Percentiles rank a stretch among this genome's conserved stretches.
phyloP scores from a whole-genome alignment of 2,888 invertebrate species.

The Augiades crinisus region DNA sequence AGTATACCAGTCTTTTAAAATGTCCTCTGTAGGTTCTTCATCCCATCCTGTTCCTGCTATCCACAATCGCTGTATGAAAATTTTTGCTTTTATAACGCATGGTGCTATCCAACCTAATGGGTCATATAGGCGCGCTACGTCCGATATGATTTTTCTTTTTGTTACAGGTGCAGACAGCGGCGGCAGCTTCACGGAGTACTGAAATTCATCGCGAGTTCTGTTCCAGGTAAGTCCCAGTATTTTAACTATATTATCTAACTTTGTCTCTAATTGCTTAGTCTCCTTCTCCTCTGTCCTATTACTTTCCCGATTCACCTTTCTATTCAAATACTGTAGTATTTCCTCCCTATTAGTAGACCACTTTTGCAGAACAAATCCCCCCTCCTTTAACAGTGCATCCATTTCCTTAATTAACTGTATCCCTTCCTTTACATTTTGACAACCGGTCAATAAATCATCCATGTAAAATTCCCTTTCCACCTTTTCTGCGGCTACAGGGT shows the following conservation, averaged over 20 bases:
- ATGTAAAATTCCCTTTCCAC: conserved; percentile 28
- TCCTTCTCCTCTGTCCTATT: conserved; percentile 4
- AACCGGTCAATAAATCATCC: conserved; percentile 34
- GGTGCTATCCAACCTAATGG: conserved; percentile 34
- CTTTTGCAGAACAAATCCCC: conserved; percentile 39
- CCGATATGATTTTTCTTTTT: conserved; percentile 31
- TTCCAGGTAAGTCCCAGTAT: conserved; percentile 31
- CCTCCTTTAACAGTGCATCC: conserved; percentile 32
- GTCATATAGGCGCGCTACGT: conserved; percentile 31
- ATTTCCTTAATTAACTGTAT: conserved; percentile 32
- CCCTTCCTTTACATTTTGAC: conserved; percentile 28
- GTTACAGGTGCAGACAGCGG: conserved; percentile 14
- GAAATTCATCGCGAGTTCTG: conserved; percentile 4
- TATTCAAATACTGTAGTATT: conserved; percentile 14
- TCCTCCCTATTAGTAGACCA: conserved; percentile 30
- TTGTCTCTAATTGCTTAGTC: conserved; percentile 25
- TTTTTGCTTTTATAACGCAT: conserved; percentile 24
- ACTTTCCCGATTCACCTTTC: conserved; percentile 10
- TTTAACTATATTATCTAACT: conserved; percentile 30
- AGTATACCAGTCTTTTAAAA: conserved; percentile 27
- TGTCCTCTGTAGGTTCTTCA: conserved; percentile 27
- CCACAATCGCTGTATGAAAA: conserved; percentile 35
- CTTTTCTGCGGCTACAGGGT: conserved; percentile 24
- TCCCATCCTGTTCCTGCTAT: conserved; percentile 34
- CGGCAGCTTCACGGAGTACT: conserved; percentile 29